Evolutionary conservation across 53 echinoderm and acorn worm genomes (phyloP), one percentile per base, ranked within the genome.

Genomic region (Crossaster papposus): DNA sequence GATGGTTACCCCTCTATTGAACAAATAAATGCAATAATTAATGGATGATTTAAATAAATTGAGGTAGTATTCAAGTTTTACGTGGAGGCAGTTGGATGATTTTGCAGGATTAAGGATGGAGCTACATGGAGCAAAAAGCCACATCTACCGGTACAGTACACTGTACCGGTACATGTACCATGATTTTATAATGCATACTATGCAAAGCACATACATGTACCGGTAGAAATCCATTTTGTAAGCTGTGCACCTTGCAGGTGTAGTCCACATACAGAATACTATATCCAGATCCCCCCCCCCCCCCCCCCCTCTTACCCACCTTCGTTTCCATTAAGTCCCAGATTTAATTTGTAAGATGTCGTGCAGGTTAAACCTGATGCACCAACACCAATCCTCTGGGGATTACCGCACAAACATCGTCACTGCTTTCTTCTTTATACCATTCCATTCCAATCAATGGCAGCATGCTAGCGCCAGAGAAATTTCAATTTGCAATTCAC

Each of bases 401-500:
- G 62, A n/a, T n/a, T 26, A 23, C 52, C 32, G 23, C 85, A 51
- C 72, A 73, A 73, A 85, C 85, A 32, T 53, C 53, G 9, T 72
- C 73, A 36, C 36, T 26, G 58, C 76, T 58, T 30, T 31, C 58
- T 17, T 20, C 58, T 17, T 18, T 20, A n/a, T n/a, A 15, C 58
- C 58, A 18, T 20, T 54, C 36, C 35, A 17, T 38, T 11, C 83
- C 72, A 87, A 87, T 87, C 87, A 75, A 58, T 87, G 53, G 37
- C 53, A 74, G 85, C 58, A 23, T n/a, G n/a, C n/a, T n/a, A 54
- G 51, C 36, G 31, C 35, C 33, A 18, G 30, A 31, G 52, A 85
- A 72, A 24, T 58, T n/a, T 44, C 53, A 11, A 87, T 87, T 58
- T 87, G 87, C 87, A 87, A 87, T 77, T 76, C 87, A 87, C 77